Conservation (phyloP, 1,140 invertebrate genomes). For the Ips nitidus region DNA sequence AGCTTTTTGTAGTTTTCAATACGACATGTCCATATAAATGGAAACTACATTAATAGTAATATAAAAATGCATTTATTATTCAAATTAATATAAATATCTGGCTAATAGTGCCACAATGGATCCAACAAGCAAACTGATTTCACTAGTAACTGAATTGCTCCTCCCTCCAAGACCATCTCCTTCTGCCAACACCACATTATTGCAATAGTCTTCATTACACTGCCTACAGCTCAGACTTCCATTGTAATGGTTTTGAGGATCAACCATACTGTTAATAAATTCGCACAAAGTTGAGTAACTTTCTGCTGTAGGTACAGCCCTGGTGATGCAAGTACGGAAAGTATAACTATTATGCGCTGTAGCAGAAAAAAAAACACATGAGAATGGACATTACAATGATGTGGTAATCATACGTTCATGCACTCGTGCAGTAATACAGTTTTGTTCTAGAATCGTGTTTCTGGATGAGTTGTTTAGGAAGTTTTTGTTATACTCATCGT, state of each 20-base stretch:
- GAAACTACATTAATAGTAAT: too few species aligned
- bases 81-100: too few species aligned
- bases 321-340: slow-evolving; percentile 1
- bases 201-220: slow-evolving; percentile 5
- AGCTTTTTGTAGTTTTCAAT: too few species aligned
- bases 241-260: not conserved
- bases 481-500: not conserved
- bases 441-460: not conserved
- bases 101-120: too few species aligned
- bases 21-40: too few species aligned
- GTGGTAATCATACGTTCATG: not conserved
- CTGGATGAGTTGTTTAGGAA: not conserved
- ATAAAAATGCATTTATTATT: too few species aligned
- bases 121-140: too few species aligned
- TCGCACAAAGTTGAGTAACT: not conserved
- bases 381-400: not conserved
- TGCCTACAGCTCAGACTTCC: slow-evolving; percentile 6
- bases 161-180: not conserved
- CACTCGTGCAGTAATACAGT: not conserved
- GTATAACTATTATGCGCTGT: slow-evolving; percentile 1
- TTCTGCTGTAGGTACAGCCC: not conserved
- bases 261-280: not conserved
- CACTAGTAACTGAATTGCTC: too few species aligned
- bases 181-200: not conserved
- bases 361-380: not conserved